Base-by-base conservation (phyloP, 2,113 vertebrate genomes). In the human region DNA sequence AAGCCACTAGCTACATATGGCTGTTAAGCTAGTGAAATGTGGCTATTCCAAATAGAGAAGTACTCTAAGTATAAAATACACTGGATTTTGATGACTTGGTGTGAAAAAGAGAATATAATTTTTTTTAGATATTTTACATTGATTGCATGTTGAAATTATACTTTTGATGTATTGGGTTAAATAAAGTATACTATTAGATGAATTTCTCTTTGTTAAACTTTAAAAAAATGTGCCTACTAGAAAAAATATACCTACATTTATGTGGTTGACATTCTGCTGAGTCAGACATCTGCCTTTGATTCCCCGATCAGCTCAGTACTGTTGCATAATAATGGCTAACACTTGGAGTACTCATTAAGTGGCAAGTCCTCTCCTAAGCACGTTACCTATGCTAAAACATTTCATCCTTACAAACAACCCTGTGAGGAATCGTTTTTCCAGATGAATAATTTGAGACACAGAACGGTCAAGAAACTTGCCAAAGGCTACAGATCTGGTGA, bases 401-500 rank as follows among this genome's bases (percentile, higher is more conserved):
- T 89, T 93, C 84, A 91, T 94, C 72, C 16, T 94, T 6, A 64
- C 32, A 78, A 66, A 93, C 22, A 93, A 84, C 45, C 38, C 52
- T 27, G 3, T 78, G 48, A 94, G 50, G 80, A 93, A 72, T 59
- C 8, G n/a, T 86, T 97, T 96, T 70, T 95, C 81, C 75, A 85
- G 73, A 73, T 93, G 78, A 97, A 96, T 96, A 93, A 94, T 85
- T 93, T 91, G 80, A 94, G 66, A 52, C 57, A 79, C 66, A 50
- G 66, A 89, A 91, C 91, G 64, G 75, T 95, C 80, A 95, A 94
- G 66, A 96, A 93, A 91, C 16, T 94, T 97, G 89, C 82, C 96
- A 86, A 89, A 93, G 66, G 59, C 68, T 93, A 40, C 17, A 6
- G 38, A 90, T 92, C 80, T 90, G 79, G 27, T 79, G n/a, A 94